These are phyloP conservation scores for Philonicus albiceps DNA, from an alignment of 2,888 invertebrate genomes.

Conservation along the genomic window DNA sequence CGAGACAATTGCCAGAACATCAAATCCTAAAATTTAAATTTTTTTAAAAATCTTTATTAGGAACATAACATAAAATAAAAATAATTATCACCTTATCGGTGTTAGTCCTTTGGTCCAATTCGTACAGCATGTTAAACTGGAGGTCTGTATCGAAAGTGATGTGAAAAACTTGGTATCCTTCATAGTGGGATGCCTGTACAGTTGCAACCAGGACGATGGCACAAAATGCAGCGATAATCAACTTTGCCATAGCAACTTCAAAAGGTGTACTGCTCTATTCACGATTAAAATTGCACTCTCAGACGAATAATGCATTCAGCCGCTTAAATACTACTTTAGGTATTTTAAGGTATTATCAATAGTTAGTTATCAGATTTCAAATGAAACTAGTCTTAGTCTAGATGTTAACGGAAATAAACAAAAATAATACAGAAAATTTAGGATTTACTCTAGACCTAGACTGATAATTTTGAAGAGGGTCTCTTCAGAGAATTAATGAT, in stretches of 20 bases:
- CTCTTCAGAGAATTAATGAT: neutral
- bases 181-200: neutral
- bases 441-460: neutral
- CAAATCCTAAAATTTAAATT: neutral
- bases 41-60: neutral
- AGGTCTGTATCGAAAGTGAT: neutral
- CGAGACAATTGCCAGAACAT: neutral
- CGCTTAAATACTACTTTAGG: neutral
- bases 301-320: neutral
- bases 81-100: neutral
- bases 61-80: neutral
- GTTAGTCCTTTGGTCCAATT: neutral
- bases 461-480: neutral
- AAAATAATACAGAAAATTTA: neutral
- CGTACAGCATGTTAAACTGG: neutral
- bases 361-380: neutral
- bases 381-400: neutral
- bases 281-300: neutral
- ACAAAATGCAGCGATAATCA: neutral
- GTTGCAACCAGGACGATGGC: neutral
- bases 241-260: neutral
- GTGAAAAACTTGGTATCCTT: neutral
- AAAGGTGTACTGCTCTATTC: neutral
- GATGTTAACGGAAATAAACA: neutral
- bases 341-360: neutral